A percentile compares a stretch with the other conserved stretches of the same genome.
Evolutionary conservation across 2,888 invertebrate species (phyloP).

Genomic region (Parapristionchus giblindavisi): DNA sequence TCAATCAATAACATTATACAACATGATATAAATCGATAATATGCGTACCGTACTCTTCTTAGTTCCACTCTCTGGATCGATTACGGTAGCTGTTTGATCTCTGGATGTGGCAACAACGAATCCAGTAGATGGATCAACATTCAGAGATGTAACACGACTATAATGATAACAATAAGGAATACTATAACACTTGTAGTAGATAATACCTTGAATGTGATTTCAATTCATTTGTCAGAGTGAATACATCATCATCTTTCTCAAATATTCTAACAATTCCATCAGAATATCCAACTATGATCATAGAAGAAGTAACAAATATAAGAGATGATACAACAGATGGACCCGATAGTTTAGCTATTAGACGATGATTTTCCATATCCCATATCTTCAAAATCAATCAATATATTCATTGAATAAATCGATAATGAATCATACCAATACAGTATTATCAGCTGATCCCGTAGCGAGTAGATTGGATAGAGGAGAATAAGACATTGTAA

Average conservation of each 20-base stretch:
- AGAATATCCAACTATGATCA: slow-evolving; percentile 10
- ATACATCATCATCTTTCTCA: slow-evolving; percentile 3
- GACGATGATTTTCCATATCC: slow-evolving; percentile 25
- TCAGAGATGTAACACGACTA: slow-evolving; percentile 17
- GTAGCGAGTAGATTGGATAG: slow-evolving; percentile 45
- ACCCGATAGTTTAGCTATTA: slow-evolving; percentile 27
- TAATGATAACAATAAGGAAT: background rate
- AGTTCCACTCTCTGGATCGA: slow-evolving; percentile 54
- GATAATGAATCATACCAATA: slow-evolving; percentile 44
- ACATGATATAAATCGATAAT: background rate
- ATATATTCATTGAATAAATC: background rate
- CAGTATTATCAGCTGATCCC: slow-evolving; percentile 53
- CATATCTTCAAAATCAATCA: slow-evolving; percentile 18
- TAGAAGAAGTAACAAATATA: slow-evolving; percentile 1
- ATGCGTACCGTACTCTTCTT: slow-evolving; percentile 30
- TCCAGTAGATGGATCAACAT: slow-evolving; percentile 1
- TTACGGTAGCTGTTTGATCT: slow-evolving; percentile 60
- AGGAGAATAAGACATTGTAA: slow-evolving; percentile 31
- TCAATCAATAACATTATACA: background rate
- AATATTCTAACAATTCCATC: slow-evolving; percentile 34
- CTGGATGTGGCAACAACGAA: slow-evolving; percentile 49
- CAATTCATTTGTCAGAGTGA: slow-evolving; percentile 20
- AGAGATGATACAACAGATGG: slow-evolving; percentile 32
- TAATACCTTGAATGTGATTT: slow-evolving; percentile 23
- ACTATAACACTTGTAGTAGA: background rate